Base-by-base conservation (phyloP, 2,113 vertebrate species). In the Pavo muticus region DNA sequence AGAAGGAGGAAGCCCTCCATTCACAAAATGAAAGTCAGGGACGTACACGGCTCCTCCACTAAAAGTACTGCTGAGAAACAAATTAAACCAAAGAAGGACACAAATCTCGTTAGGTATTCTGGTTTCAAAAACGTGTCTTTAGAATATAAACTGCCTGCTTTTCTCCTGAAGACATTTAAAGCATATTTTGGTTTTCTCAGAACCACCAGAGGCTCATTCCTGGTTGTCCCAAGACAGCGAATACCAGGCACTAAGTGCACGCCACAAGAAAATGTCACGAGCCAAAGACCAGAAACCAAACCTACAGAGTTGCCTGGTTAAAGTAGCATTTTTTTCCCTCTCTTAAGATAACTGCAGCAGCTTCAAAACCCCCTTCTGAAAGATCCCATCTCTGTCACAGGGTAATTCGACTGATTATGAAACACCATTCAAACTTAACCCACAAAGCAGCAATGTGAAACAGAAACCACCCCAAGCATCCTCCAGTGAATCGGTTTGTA, bases 11-110 rank as follows among this genome's bases (percentile, higher is more conserved):
- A 93, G 45, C 29, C 16, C 71, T 91, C 54, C 27, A 37, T 65
- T 77, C n/a, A 92, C 42, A 89, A 82, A 85, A 73, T 47, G 56
- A 45, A 90, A 90, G 73, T 47, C 17, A 80, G 85, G 82, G 78
- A 89, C 42, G 50, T 30, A 83, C 57, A 90, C 47, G 73, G 67
- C 94, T 91, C 85, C 78, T 91, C 52, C 48, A 82, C 87, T 92
- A 42, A 70, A 92, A 91, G 71, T 45, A 85, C 54, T 64, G 64
- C 32, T 8, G 30, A 74, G 61, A 9, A 40, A 81, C 21, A 18
- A 81, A 47, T 91, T 92, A 39, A 88, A 91, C 29, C 35, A 44
- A 48, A 77, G 40, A 48, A 80, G 50, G 47, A 61, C 64, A 91
- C 13, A 86, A 90, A 68, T 25, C 12, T 60, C 27, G 20, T 8